phyloP scores from a whole-genome alignment of 2,888 invertebrate species.

The Sesamia inferens region DNA sequence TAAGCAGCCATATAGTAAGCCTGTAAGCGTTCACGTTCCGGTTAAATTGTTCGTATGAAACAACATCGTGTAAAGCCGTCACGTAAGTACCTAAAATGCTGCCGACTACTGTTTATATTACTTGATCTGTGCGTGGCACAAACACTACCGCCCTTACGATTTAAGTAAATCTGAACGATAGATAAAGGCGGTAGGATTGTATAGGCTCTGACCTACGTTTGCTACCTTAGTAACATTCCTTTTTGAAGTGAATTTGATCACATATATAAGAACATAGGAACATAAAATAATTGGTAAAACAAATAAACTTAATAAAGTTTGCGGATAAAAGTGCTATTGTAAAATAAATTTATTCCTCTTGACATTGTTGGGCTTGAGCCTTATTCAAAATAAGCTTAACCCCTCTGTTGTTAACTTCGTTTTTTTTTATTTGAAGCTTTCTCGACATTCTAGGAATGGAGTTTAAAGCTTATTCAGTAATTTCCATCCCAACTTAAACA shows the following conservation, averaged over 20 bases:
- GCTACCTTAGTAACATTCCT: neutral
- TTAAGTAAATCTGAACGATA: neutral
- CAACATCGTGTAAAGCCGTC: neutral
- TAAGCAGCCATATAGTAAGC: conserved; percentile 1
- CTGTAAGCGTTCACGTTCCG: neutral
- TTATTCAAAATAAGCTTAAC: conserved; percentile 30
- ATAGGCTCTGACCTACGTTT: neutral
- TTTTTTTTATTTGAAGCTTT: conserved; percentile 17
- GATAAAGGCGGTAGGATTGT: neutral
- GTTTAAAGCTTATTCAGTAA: conserved; percentile 17
- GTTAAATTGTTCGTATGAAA: neutral
- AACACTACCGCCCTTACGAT: neutral
- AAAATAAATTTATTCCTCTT: conserved; percentile 44
- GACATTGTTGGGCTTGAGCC: conserved; percentile 33
- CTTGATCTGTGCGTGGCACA: neutral
- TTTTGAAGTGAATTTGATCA: conserved; percentile 4
- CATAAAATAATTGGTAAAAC: too few species aligned
- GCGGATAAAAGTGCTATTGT: conserved; percentile 27
- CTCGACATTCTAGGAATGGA: neutral
- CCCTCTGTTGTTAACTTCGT: conserved; percentile 38
- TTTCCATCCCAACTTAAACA: conserved; percentile 2
- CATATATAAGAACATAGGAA: neutral
- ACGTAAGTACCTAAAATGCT: neutral
- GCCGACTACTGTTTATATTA: neutral
- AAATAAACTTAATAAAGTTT: neutral